Base-by-base conservation (phyloP, 2,113 vertebrate genomes). In the Ammodramus savannarum region DNA sequence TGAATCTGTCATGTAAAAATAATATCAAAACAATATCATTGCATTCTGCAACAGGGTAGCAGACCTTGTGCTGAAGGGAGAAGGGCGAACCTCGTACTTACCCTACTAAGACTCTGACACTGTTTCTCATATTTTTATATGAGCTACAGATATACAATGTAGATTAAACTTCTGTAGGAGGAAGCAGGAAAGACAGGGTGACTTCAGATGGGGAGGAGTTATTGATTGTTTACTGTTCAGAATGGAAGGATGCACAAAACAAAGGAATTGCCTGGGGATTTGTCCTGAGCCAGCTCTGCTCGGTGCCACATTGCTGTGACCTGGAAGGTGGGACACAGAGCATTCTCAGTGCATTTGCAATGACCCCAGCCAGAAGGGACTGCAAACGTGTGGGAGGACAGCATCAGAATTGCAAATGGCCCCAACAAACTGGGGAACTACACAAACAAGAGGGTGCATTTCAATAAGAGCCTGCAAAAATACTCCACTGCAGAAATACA, bases 151-250 rank as follows among this genome's bases (percentile, higher is more conserved):
- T 39, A 54, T n/a, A 71, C 59, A 80, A 14, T 13, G 57, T 34
- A 84, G 77, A 94, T 86, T 57, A 77, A 85, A 62, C 43, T 58
- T 54, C 68, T 6, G 43, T 46, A 71, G 72, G 67, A 55, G 92
- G 72, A 80, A 27, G n/a, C 38, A 39, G 61, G 79, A 74, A 58
- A 90, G 92, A 90, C 75, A 92, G 67, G 72, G 76, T 77, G 90
- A 91, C 82, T 93, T 34, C 29, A 83, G 46, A 20, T 0, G 0
- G 72, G 38, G 41, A 91, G 90, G 83, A 94, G 46, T 74, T 95
- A 96, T 95, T 66, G 96, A 95, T 93, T 92, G 85, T 66, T 94
- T 93, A 59, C 79, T 90, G 88, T 74, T 76, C 83, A 77, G 16
- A 94, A 46, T 36, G 55, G 88, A 93, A 93, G 38, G 79, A 92